A percentile compares a stretch with the other conserved stretches of the same genome.
These are phyloP conservation scores for Isoperla grammatica DNA, from an alignment of 2,888 invertebrate genomes.

Conservation along the genomic window DNA sequence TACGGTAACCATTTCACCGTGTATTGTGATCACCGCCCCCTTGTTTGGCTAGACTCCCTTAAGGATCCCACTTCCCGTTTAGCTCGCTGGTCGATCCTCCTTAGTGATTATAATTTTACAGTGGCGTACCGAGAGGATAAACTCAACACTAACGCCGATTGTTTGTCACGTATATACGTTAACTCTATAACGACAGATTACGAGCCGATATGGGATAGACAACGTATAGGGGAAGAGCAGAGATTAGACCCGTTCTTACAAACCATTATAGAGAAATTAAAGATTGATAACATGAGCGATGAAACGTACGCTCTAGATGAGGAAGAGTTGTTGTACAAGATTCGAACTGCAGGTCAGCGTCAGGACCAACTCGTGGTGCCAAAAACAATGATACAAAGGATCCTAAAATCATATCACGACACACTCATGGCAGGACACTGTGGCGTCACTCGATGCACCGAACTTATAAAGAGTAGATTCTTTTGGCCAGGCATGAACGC, in stretches of 20 bases:
- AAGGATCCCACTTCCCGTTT: constrained; percentile 24
- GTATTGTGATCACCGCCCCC: constrained; percentile 27
- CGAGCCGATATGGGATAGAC: background rate
- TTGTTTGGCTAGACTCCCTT: constrained; percentile 22
- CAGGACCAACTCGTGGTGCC: no score
- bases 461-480: no score
- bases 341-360: no score
- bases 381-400: no score
- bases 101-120: constrained; percentile 18
- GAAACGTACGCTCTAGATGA: no score
- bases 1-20: constrained; percentile 25
- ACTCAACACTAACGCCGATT: constrained; percentile 24
- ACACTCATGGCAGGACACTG: no score
- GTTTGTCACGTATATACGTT: background rate
- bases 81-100: constrained; percentile 23
- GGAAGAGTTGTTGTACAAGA: no score
- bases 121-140: constrained; percentile 27
- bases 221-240: background rate
- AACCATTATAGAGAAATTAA: background rate
- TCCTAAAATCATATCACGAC: no score
- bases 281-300: background rate
- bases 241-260: background rate
- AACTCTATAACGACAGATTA: background rate
- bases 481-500: no score
- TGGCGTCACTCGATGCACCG: no score